Conservation (phyloP, 2,113 vertebrate species). For the Scomber colias region DNA sequence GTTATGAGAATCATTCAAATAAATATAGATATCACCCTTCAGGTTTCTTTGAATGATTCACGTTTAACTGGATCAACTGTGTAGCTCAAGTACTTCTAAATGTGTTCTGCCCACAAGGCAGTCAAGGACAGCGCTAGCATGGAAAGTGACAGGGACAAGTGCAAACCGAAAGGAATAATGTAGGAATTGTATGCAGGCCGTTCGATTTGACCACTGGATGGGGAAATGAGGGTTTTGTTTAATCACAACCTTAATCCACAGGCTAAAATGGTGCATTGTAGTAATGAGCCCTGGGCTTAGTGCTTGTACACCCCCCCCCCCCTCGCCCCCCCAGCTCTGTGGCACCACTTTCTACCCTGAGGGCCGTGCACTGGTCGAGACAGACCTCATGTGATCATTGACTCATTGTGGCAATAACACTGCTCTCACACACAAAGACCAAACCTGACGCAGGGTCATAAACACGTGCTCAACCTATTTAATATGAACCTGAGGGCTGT, state of each 20-base stretch:
- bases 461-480: background rate
- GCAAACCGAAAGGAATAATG: slow-evolving; percentile 26
- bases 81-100: background rate
- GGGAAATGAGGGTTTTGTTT: slow-evolving; percentile 63
- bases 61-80: background rate
- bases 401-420: background rate
- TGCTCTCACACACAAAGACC: background rate
- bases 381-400: slow-evolving; percentile 22
- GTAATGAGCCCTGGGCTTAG: slow-evolving; percentile 65
- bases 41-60: no score
- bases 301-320: background rate
- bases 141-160: background rate
- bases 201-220: slow-evolving; percentile 56
- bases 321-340: background rate
- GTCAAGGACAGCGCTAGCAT: background rate
- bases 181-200: slow-evolving; percentile 28
- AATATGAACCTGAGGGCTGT: background rate
- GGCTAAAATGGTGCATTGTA: slow-evolving; percentile 65
- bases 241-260: slow-evolving; percentile 60
- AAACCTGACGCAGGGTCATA: background rate
- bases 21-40: background rate
- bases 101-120: background rate
- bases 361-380: background rate
- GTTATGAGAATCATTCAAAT: background rate
- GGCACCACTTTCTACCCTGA: slow-evolving; percentile 25